A percentile compares a stretch with the other conserved stretches of the same genome.
Conservation (phyloP, 2,888 invertebrate species). For the Sphaerophoria rueppellii region DNA sequence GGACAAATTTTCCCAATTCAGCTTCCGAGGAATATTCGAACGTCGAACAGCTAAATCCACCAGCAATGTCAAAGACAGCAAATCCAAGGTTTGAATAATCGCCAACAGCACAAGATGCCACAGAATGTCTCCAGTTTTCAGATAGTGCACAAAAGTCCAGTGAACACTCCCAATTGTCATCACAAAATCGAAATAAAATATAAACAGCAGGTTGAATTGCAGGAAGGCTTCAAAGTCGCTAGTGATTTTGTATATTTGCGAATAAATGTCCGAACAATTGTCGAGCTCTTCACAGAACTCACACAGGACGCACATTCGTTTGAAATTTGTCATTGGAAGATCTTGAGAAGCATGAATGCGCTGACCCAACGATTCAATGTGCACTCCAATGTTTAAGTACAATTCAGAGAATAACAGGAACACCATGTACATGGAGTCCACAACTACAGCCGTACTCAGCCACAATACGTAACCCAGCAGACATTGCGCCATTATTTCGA, state of each 20-base stretch:
- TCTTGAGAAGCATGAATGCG: not conserved
- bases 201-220: conserved; percentile 78
- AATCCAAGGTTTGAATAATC: conserved; percentile 75
- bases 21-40: conserved; percentile 73
- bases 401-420: not conserved
- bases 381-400: not conserved
- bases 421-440: not conserved
- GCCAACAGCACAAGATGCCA: conserved; percentile 74
- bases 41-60: conserved; percentile 75
- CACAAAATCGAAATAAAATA: conserved; percentile 77
- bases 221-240: conserved; percentile 75
- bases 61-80: conserved; percentile 76
- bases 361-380: not conserved
- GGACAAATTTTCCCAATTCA: conserved; percentile 77
- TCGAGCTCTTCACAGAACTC: conserved; percentile 77
- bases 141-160: conserved; percentile 74
- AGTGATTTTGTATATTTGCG: conserved; percentile 75
- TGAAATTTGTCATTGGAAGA: conserved; percentile 72
- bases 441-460: not conserved
- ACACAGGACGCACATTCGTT: conserved; percentile 77
- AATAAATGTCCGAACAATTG: conserved; percentile 75
- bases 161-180: conserved; percentile 76
- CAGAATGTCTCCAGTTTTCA: conserved; percentile 68
- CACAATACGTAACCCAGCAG: not conserved
- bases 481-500: not conserved